Percentiles rank a stretch among this genome's conserved stretches.
Evolutionary conservation across 2,797 vertebrate species (phyloP).

Genomic region (Eospalax fontanierii): DNA sequence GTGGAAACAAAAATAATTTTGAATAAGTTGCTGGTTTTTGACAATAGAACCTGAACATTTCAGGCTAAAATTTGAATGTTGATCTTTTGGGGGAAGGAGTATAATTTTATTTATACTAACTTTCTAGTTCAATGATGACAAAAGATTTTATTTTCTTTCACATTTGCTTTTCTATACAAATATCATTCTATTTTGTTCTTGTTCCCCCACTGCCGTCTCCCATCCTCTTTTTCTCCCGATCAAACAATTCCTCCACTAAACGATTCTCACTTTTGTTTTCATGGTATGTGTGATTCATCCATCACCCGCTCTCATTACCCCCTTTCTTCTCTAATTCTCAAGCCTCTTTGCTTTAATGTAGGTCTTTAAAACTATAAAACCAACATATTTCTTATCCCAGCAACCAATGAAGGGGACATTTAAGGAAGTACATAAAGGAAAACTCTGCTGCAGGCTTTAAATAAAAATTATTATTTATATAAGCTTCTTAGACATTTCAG

Average conservation of each 20-base stretch:
- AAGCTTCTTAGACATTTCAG: slow-evolving; percentile 53
- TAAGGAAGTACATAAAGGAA: background rate
- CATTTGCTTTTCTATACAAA: background rate
- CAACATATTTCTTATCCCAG: background rate
- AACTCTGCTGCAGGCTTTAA: background rate
- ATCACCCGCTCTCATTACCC: background rate
- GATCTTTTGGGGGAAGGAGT: background rate
- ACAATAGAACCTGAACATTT: background rate
- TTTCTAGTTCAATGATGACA: background rate
- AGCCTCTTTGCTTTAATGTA: background rate
- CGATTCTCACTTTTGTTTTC: background rate
- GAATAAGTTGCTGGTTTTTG: slow-evolving; percentile 18
- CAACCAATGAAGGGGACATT: background rate
- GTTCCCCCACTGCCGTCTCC: background rate
- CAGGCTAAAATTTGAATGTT: background rate
- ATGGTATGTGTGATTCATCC: background rate
- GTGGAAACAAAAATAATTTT: slow-evolving; percentile 19
- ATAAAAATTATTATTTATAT: slow-evolving; percentile 55
- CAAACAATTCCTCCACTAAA: too few relatives aligned
- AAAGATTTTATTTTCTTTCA: background rate
- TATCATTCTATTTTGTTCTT: background rate
- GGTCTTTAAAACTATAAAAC: slow-evolving; percentile 52
- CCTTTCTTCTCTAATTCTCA: background rate
- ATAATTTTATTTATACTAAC: background rate
- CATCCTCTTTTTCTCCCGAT: background rate